A percentile compares a stretch with the other conserved stretches of the same genome.
Evolutionary conservation across 2,888 invertebrate genomes (phyloP).

Genomic region (Cerastoderma edule): DNA sequence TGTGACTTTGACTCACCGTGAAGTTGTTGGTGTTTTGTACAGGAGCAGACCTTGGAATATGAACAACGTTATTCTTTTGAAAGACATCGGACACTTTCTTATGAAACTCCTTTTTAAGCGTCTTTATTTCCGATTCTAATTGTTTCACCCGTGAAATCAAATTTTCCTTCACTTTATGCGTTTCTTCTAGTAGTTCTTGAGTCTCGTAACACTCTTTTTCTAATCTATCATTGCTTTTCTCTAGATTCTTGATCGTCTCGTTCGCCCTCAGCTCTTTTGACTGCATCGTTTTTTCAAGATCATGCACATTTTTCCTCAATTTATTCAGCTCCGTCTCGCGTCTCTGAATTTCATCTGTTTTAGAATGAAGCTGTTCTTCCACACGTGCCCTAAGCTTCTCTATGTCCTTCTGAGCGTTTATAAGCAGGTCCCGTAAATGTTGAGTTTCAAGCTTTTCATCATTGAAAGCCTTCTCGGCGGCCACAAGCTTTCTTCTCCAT

Average conservation of each 20-base stretch:
- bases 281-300: constrained; percentile 71
- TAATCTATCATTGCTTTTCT: constrained; percentile 70
- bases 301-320: constrained; percentile 63
- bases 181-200: constrained; percentile 73
- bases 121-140: constrained; percentile 77
- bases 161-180: constrained; percentile 71
- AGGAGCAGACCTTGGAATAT: constrained; percentile 49
- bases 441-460: constrained; percentile 79
- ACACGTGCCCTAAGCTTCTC: constrained; percentile 75
- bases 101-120: constrained; percentile 75
- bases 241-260: constrained; percentile 69
- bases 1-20: constrained; percentile 4
- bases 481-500: constrained; percentile 68
- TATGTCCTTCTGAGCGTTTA: constrained; percentile 80
- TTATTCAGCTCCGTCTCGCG: constrained; percentile 72
- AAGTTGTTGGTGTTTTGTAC: constrained; percentile 35
- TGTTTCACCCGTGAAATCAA: constrained; percentile 71
- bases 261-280: constrained; percentile 66
- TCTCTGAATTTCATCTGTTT: constrained; percentile 70
- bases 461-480: constrained; percentile 68
- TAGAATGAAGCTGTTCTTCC: constrained; percentile 67
- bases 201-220: constrained; percentile 73
- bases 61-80: constrained; percentile 56
- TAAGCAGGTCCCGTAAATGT: constrained; percentile 78
- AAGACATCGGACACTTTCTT: constrained; percentile 72